Conservation (phyloP, 2,113 vertebrate genomes). For the Amazona vittata region DNA sequence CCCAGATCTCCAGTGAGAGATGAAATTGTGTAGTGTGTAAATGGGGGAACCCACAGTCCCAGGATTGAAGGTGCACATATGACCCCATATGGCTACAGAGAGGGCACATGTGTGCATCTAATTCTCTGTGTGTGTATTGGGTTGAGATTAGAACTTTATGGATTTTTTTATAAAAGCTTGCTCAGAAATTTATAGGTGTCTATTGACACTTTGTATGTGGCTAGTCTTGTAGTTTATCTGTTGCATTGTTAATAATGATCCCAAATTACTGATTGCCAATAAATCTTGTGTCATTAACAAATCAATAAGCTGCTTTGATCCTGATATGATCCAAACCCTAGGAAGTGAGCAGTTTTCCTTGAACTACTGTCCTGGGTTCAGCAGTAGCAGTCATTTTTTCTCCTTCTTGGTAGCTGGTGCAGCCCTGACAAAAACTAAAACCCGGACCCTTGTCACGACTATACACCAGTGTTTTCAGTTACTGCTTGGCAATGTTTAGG, state of each 20-base stretch:
- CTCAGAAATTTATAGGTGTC: neutral
- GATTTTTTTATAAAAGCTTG: neutral
- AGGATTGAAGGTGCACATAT: neutral
- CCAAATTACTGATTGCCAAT: neutral
- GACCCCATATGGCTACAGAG: neutral
- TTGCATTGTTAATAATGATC: neutral
- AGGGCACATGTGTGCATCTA: rapidly evolving
- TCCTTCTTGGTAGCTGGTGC: no score
- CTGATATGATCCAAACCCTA: neutral
- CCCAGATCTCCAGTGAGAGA: neutral
- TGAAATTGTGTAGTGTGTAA: neutral
- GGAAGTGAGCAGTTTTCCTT: neutral
- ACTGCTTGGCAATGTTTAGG: no score
- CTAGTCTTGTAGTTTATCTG: neutral
- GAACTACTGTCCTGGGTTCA: no score
- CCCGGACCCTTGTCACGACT: no score
- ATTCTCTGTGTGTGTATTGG: neutral
- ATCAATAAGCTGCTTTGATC: neutral
- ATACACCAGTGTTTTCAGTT: no score
- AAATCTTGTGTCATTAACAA: neutral
- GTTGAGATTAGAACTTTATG: neutral
- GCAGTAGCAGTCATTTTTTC: no score
- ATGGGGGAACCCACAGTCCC: neutral
- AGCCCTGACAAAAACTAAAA: no score
- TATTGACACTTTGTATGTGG: neutral